Conservation (phyloP, 2,888 invertebrate species). For the Pedicia rivosa region DNA sequence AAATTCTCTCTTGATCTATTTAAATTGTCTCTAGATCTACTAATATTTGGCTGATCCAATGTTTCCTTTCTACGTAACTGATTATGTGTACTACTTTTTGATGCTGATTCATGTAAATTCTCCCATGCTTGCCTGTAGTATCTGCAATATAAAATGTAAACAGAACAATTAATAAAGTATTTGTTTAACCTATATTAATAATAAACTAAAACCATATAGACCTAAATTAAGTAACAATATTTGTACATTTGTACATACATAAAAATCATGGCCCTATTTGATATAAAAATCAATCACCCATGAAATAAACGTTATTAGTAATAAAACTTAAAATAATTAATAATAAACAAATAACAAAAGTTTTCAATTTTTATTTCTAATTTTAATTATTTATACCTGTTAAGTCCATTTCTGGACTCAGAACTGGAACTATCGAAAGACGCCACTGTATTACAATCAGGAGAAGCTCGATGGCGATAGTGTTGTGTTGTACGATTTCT, state of each 20-base stretch:
- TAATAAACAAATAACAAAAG: slow-evolving; percentile 1
- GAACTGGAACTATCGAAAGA: slow-evolving; percentile 79
- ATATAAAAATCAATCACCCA: no score
- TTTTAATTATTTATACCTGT: slow-evolving; percentile 45
- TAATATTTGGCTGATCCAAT: slow-evolving; percentile 43
- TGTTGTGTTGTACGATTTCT: slow-evolving; percentile 74
- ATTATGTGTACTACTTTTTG: slow-evolving; percentile 38
- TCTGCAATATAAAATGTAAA: slow-evolving; percentile 14
- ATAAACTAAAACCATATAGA: background rate
- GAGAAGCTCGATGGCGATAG: slow-evolving; percentile 74
- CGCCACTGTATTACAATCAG: slow-evolving; percentile 81
- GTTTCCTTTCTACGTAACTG: slow-evolving; percentile 53
- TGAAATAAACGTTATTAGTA: background rate
- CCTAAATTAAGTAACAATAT: no score
- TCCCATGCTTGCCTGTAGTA: slow-evolving; percentile 91
- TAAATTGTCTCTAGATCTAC: slow-evolving; percentile 28
- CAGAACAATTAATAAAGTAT: background rate
- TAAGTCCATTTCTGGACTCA: slow-evolving; percentile 67
- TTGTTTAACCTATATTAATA: background rate
- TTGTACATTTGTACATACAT: no score
- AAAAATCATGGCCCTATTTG: no score
- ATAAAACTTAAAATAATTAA: background rate
- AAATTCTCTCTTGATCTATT: slow-evolving; percentile 30
- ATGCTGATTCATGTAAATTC: slow-evolving; percentile 69
- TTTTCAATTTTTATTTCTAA: no score